A percentile compares a stretch with the other conserved stretches of the same genome.
Evolutionary conservation across 2,113 vertebrate genomes (phyloP).

Genomic region (Zosterops lateralis): DNA sequence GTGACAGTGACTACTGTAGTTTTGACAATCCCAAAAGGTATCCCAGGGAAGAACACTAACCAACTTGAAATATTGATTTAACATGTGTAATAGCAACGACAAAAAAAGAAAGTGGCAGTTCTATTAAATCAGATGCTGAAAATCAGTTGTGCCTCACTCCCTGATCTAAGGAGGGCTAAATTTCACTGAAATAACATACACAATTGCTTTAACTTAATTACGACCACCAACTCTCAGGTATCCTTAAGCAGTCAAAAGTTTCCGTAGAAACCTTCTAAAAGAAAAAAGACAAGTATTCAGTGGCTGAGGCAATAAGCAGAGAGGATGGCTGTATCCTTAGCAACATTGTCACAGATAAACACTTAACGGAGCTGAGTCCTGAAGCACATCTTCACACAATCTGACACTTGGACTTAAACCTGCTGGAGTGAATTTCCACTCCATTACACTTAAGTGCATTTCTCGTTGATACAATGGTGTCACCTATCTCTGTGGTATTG

Average conservation of each 20-base stretch:
- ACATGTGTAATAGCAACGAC: neutral
- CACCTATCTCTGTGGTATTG: neutral
- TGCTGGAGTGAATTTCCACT: constrained; percentile 21
- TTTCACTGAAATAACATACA: neutral
- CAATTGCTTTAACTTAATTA: neutral
- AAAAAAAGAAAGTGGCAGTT: neutral
- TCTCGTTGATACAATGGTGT: neutral
- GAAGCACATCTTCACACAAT: constrained; percentile 3
- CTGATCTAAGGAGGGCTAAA: neutral
- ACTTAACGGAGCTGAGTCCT: neutral
- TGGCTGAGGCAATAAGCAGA: neutral
- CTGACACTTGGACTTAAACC: constrained; percentile 18
- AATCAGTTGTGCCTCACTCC: neutral
- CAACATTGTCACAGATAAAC: neutral
- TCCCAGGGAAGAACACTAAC: neutral
- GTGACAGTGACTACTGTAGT: neutral
- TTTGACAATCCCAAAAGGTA: neutral
- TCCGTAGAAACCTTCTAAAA: neutral
- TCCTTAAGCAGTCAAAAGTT: neutral
- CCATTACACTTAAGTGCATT: neutral
- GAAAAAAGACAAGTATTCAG: neutral
- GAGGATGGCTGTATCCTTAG: neutral
- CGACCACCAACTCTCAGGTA: neutral
- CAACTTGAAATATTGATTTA: neutral
- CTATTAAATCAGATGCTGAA: neutral